phyloP scores from a whole-genome alignment of 2,113 vertebrate species.

The Caloenas nicobarica region DNA sequence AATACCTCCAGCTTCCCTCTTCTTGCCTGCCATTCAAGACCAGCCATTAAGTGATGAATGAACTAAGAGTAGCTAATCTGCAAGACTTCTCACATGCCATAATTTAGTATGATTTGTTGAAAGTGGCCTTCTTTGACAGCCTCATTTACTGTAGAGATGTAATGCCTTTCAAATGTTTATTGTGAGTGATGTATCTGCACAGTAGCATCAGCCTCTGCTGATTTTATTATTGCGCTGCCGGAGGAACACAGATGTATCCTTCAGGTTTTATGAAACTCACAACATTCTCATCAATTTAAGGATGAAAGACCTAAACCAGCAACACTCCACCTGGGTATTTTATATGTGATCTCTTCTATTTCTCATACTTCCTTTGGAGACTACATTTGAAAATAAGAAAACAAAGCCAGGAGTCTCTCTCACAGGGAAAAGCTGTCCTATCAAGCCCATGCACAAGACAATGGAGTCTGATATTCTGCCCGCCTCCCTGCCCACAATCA shows the following conservation, averaged over 20 bases:
- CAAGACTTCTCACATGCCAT: neutral
- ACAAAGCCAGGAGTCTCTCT: neutral
- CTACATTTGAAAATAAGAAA: neutral
- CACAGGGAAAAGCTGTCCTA: neutral
- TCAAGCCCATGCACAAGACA: neutral
- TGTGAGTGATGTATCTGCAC: neutral
- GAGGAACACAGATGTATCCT: conserved; percentile 6
- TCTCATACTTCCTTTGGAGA: neutral
- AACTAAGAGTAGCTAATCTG: neutral
- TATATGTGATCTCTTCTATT: neutral
- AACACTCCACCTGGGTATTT: neutral
- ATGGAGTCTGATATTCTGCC: neutral
- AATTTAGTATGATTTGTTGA: conserved; percentile 19
- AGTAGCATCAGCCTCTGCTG: neutral
- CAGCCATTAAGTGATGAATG: rapidly evolving
- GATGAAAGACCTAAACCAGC: neutral
- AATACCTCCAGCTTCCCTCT: neutral
- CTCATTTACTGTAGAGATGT: neutral
- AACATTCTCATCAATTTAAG: neutral
- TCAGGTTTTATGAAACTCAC: conserved; percentile 21
- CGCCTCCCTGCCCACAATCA: neutral
- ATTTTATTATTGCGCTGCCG: neutral
- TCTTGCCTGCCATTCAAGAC: neutral
- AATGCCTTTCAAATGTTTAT: conserved; percentile 30
- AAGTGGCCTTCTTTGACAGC: conserved; percentile 16